Evolutionary conservation across 2,113 vertebrate species (phyloP).

Genomic region (Tragelaphus strepsiceros): DNA sequence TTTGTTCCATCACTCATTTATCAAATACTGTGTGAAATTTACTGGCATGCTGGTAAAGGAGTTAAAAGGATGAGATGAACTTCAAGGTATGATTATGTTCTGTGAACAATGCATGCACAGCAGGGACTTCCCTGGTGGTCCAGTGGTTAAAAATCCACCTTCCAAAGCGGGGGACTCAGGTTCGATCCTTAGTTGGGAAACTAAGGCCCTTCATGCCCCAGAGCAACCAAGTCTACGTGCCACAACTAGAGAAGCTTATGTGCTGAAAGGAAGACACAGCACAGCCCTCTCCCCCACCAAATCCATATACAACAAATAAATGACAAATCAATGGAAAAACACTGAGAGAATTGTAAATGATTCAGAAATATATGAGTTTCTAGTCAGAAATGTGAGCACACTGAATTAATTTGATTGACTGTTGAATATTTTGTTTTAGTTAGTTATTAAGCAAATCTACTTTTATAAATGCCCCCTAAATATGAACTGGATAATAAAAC

Average conservation of each 20-base stretch:
- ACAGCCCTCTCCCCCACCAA: neutral
- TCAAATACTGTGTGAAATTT: neutral
- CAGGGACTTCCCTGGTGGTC: neutral
- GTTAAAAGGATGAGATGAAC: neutral
- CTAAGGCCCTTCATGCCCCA: neutral
- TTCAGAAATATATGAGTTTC: neutral
- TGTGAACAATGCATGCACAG: neutral
- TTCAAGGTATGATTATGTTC: neutral
- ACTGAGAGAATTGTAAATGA: neutral
- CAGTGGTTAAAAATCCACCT: neutral
- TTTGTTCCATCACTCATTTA: neutral
- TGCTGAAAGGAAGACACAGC: neutral
- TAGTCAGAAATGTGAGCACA: neutral
- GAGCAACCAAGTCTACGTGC: neutral
- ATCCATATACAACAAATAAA: neutral
- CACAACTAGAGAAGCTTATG: neutral
- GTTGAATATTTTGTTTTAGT: neutral
- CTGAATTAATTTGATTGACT: neutral
- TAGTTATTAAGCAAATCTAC: neutral
- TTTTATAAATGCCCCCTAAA: slow-evolving; percentile 11
- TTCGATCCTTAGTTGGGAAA: neutral
- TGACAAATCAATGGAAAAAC: neutral
- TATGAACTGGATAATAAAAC: neutral
- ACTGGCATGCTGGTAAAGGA: neutral
- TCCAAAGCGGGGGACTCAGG: fast-evolving